Base-by-base conservation (phyloP, 2,888 invertebrate species). In the Cylloceria caligata region DNA sequence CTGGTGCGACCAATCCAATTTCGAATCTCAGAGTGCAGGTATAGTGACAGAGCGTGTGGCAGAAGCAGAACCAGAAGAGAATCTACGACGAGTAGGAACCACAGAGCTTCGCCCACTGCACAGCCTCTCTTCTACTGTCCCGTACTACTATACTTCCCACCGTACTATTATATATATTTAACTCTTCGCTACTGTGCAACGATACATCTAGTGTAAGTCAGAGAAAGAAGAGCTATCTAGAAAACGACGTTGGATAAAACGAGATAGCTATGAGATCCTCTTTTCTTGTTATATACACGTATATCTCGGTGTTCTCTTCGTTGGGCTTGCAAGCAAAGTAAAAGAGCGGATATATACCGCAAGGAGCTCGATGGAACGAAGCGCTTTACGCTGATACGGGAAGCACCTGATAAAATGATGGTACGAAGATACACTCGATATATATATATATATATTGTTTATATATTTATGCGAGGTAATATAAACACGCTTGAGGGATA, bases 1-100 rank as follows among this genome's bases (percentile, higher is more conserved):
- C 34, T 42, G 75, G 74, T 74, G 71, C 65, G 71, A 45, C 47
- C 79, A 80, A 83, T 83, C 80, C 80, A 84, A 84, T 84, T 84
- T 81, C 74, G 73, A 76, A 81, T 80, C 76, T 79, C 69, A 30
- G 71, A 77, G 76, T 76, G 81, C 83, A 80, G 82, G 82, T 79
- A 60, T 19, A 47, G 24, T n/a, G 27, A 19, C 60, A 19, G 19
- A 36, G 13, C 19, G 34, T 36, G 68, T 47, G 21, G 36, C 60
- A 21, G 13, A 30, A 34, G 57, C 34, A 34, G 30, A 16, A 34
- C 16, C 34, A 36, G 34, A n/a, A 34, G 39, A 62, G 62, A 71
- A 57, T 42, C 64, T 80, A 39, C 42, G 64, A 36, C n/a, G 65
- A 62, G 62, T 30, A 36, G 67, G 24, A 47, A 69, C 76, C 76